Conservation (phyloP, 2,113 vertebrate species). For the Clarias macrocephalus region DNA sequence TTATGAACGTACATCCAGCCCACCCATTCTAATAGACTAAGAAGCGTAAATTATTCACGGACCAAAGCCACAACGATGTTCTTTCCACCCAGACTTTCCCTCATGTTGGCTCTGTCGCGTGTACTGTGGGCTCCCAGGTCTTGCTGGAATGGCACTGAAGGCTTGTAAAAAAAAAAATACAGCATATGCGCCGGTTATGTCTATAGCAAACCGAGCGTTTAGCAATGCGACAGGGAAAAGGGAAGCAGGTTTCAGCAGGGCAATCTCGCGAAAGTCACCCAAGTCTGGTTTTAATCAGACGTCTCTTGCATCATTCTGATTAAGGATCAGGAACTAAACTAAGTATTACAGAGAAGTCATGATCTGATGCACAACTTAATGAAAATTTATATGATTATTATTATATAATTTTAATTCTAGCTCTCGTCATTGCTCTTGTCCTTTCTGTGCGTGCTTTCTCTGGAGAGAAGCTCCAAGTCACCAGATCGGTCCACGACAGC, state of each 20-base stretch:
- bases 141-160: conserved; percentile 14
- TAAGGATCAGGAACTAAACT: background rate
- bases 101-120: background rate
- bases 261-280: background rate
- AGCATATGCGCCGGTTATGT: conserved; percentile 39
- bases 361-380: background rate
- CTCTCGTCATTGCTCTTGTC: background rate
- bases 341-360: background rate
- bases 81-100: conserved; percentile 52
- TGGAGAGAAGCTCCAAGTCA: background rate
- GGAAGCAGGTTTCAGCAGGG: background rate
- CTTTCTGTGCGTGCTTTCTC: background rate
- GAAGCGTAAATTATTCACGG: conserved; percentile 64
- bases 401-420: background rate
- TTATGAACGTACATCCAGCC: conserved; percentile 13
- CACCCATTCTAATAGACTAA: conserved; percentile 56
- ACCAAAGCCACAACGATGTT: conserved; percentile 61
- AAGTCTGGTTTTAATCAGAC: background rate
- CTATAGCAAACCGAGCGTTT: conserved; percentile 25
- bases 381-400: background rate
- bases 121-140: background rate
- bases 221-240: background rate
- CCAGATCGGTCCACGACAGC: conserved; percentile 10
- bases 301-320: background rate
- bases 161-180: background rate